Percentiles rank a stretch among this genome's conserved stretches.
phyloP scores from a whole-genome alignment of 2,888 invertebrate genomes.

The Pandemis cinnamomeana region DNA sequence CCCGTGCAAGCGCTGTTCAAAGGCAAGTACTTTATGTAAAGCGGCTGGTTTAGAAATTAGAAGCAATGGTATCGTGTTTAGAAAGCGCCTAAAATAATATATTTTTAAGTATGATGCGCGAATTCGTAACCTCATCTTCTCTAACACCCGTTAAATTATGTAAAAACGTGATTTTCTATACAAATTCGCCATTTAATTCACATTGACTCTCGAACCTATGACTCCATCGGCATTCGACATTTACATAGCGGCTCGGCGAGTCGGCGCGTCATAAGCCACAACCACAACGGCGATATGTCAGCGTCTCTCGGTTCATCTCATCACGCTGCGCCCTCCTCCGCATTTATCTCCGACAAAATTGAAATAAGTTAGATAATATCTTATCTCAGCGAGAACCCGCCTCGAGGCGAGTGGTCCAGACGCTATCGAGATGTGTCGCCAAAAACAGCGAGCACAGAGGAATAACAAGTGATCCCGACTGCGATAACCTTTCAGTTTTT shows the following conservation, averaged over 20 bases:
- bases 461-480: slow-evolving; percentile 64
- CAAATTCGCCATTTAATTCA: slow-evolving; percentile 73
- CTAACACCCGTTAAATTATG: slow-evolving; percentile 61
- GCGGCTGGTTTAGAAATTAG: background rate
- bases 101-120: slow-evolving; percentile 47
- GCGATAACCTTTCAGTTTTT: slow-evolving; percentile 55
- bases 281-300: slow-evolving; percentile 46
- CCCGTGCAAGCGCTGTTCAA: background rate
- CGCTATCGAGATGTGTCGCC: slow-evolving; percentile 72
- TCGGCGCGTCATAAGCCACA: slow-evolving; percentile 48
- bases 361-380: slow-evolving; percentile 73
- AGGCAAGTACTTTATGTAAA: background rate
- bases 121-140: slow-evolving; percentile 49
- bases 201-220: slow-evolving; percentile 74
- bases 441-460: slow-evolving; percentile 66
- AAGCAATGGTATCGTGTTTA: slow-evolving; percentile 13
- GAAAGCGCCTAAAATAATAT: slow-evolving; percentile 37
- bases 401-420: slow-evolving; percentile 68
- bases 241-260: slow-evolving; percentile 69
- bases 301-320: slow-evolving; percentile 35
- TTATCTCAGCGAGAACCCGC: slow-evolving; percentile 62
- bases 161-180: slow-evolving; percentile 70
- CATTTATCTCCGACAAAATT: slow-evolving; percentile 68
- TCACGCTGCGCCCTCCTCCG: slow-evolving; percentile 54
- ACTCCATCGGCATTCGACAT: slow-evolving; percentile 81